These are phyloP conservation scores for Brachionus calyciflorus DNA, from an alignment of 1,140 invertebrate genomes.

Conservation along the genomic window DNA sequence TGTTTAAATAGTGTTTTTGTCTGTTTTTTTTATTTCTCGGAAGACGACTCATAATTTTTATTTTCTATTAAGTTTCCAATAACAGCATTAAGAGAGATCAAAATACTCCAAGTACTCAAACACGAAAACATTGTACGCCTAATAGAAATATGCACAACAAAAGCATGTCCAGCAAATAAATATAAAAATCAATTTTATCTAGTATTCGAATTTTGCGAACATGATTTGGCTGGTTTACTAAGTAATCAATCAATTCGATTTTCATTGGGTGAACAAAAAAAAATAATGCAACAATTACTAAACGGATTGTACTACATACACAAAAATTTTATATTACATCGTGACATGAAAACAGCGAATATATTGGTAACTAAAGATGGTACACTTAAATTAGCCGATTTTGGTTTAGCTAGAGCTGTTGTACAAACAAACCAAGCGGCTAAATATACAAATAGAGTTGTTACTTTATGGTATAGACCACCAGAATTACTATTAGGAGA, in stretches of 20 bases:
- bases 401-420: slow-evolving; percentile 73
- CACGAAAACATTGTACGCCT: slow-evolving; percentile 96
- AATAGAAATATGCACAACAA: slow-evolving; percentile 90
- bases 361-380: slow-evolving; percentile 95
- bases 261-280: slow-evolving; percentile 90
- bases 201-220: slow-evolving; percentile 98
- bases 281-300: slow-evolving; percentile 65
- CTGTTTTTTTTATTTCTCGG: too few relatives aligned
- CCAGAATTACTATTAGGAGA: slow-evolving; percentile 84
- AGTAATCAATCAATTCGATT: slow-evolving; percentile 96
- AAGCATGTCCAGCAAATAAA: slow-evolving; percentile 67
- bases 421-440: slow-evolving; percentile 61
- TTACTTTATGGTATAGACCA: slow-evolving; percentile 95
- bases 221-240: slow-evolving; percentile 91
- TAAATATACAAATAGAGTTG: slow-evolving; percentile 91
- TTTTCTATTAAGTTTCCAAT: too few relatives aligned
- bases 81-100: slow-evolving; percentile 91
- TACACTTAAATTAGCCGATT: slow-evolving; percentile 66
- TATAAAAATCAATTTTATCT: slow-evolving; percentile 84
- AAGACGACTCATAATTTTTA: too few relatives aligned
- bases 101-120: slow-evolving; percentile 90
- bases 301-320: slow-evolving; percentile 83
- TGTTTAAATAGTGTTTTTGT: too few relatives aligned
- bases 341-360: slow-evolving; percentile 99
- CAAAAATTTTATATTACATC: slow-evolving; percentile 85